A percentile compares a stretch with the other conserved stretches of the same genome.
Evolutionary conservation across 1,140 invertebrate species (phyloP).

Genomic region (Drosophila asahinai): DNA sequence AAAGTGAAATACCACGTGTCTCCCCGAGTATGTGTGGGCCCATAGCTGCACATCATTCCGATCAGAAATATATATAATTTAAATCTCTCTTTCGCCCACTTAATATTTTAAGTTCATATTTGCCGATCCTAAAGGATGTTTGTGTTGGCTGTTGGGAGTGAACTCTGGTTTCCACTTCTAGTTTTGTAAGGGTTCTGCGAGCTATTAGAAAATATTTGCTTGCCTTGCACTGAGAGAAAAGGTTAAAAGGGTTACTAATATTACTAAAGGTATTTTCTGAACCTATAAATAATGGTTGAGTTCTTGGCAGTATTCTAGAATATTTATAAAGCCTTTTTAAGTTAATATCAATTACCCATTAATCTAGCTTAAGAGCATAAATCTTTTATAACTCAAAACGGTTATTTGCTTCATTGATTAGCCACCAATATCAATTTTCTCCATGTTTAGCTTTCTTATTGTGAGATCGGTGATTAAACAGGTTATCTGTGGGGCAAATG

Average conservation of each 20-base stretch:
- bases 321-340: no score
- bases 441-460: not conserved
- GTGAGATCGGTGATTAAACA: conserved; percentile 6
- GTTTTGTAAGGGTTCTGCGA: conserved; percentile 23
- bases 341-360: no score
- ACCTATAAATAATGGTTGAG: no score
- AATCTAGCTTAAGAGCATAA: no score
- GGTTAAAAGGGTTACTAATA: no score
- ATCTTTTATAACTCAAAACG: not conserved
- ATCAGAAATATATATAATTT: conserved; percentile 33
- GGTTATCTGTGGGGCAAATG: conserved; percentile 31
- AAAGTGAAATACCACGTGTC: conserved; percentile 52
- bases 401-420: conserved; percentile 17
- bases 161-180: conserved; percentile 44
- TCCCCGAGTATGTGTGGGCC: not conserved
- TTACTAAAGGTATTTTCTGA: no score
- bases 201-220: conserved; percentile 43
- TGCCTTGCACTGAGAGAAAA: conserved; percentile 5
- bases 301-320: no score
- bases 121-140: conserved; percentile 47
- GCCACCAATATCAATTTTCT: not conserved
- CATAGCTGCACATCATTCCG: conserved; percentile 13
- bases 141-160: conserved; percentile 32
- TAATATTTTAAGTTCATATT: conserved; percentile 26
- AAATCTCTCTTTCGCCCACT: conserved; percentile 26